Base-by-base conservation (phyloP, 2,888 invertebrate genomes). In the Drepana falcataria region DNA sequence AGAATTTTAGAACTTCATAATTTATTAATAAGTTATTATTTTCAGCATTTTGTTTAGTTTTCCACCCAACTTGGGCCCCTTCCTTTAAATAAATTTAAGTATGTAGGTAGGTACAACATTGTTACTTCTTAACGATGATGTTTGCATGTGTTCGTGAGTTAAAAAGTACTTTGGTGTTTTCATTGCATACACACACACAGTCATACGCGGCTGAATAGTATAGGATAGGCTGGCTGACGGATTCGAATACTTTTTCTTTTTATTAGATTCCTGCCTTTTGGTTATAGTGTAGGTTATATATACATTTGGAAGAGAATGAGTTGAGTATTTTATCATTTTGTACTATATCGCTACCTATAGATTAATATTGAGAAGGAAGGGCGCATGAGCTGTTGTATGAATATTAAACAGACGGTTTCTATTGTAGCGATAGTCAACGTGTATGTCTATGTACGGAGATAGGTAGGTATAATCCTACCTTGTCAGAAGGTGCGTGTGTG, bases 261-360 rank as follows among this genome's bases (percentile, higher is more conserved):
- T 82, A 79, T 81, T 66, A 78, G 74, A 83, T 84, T 80, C 81
- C 83, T 78, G 80, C 75, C 69, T 74, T 73, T 76, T 69, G 69
- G 74, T 67, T 72, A 66, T 71, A 67, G 61, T 59, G 57, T 53
- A 55, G 59, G 60, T 21, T 21, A 21, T 21, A 21, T 21, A 21
- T 21, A 21, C 21, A 21, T 21, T 21, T 21, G 21, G 21, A 21
- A 21, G 21, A 21, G 21, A 21, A 69, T 63, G 65, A 66, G 70
- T 73, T 77, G 76, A 63, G 58, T 60, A 60, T 61, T 67, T 59
- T 52, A 55, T 55, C 52, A 54, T 55, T 54, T 53, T 52, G 35
- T 54, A 37, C 37, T 21, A 21, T 21, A 21, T 21, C 21, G 21
- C 21, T 21, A 21, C 21, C 21, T 21, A 21, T 21, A 21, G 21